Conservation (phyloP, 2,113 vertebrate species). For the Heterocephalus glaber region DNA sequence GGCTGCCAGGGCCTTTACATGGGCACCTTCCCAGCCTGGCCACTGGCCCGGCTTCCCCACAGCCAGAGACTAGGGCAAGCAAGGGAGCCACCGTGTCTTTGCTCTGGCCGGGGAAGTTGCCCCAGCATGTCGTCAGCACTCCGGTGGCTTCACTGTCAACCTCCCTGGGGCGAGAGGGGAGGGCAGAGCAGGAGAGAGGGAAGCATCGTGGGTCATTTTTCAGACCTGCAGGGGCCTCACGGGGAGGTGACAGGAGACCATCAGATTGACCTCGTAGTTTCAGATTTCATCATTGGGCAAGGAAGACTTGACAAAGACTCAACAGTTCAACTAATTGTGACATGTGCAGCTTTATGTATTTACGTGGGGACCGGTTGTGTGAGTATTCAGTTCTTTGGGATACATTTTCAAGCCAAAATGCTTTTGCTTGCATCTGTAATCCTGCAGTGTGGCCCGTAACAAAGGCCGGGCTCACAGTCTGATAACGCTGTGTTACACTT, state of each 20-base stretch:
- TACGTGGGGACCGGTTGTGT: not conserved
- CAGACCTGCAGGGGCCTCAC: not conserved
- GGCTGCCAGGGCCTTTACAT: not conserved
- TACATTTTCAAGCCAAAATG: not conserved
- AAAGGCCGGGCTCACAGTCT: not conserved
- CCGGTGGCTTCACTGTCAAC: not conserved
- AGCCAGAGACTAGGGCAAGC: not conserved
- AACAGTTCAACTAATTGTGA: not conserved
- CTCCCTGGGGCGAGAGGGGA: not conserved
- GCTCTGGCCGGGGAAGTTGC: not conserved
- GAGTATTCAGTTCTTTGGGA: not conserved
- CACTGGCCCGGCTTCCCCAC: not conserved
- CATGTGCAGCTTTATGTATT: not conserved
- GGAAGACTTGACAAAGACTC: not conserved
- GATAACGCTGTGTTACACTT: not conserved
- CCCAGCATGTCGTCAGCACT: not conserved
- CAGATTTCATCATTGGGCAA: not conserved
- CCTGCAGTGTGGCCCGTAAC: not conserved
- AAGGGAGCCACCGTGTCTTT: not conserved
- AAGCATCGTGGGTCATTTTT: fast-evolving
- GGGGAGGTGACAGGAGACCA: not conserved
- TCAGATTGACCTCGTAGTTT: not conserved
- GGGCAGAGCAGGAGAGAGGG: not conserved
- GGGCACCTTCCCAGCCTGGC: not conserved
- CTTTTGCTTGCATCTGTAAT: not conserved